Conservation (phyloP, 1,140 invertebrate genomes). For the Drosophila funebris region DNA sequence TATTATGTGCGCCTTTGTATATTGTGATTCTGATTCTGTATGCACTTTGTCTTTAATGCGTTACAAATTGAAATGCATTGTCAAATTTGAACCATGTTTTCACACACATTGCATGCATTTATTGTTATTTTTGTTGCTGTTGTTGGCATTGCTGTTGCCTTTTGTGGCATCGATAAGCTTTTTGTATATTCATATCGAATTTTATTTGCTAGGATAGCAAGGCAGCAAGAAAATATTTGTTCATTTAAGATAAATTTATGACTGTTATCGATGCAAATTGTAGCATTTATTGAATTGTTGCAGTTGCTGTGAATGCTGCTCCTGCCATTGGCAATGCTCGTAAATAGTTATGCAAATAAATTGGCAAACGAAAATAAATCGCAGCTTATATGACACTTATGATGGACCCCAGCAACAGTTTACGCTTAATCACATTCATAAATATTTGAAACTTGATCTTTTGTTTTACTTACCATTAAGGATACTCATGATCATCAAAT, state of each 20-base stretch:
- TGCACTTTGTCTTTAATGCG: slow-evolving; percentile 51
- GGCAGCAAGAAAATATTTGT: slow-evolving; percentile 79
- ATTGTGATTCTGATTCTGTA: slow-evolving; percentile 24
- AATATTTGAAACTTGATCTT: slow-evolving; percentile 46
- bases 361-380: slow-evolving; percentile 69
- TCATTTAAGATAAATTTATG: slow-evolving; percentile 82
- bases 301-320: slow-evolving; percentile 17
- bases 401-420: slow-evolving; percentile 13
- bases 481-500: slow-evolving; percentile 45
- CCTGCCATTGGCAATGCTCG: slow-evolving; percentile 47
- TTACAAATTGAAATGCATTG: slow-evolving; percentile 75
- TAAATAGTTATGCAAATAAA: slow-evolving; percentile 78
- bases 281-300: slow-evolving; percentile 77
- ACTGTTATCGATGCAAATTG: slow-evolving; percentile 78
- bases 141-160: slow-evolving; percentile 35
- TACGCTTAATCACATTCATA: slow-evolving; percentile 68
- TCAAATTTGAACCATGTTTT: slow-evolving; percentile 41
- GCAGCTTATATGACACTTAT: slow-evolving; percentile 50
- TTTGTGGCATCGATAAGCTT: slow-evolving; percentile 75
- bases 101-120: slow-evolving; percentile 15
- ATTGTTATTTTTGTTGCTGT: slow-evolving; percentile 41
- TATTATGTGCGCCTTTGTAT: slow-evolving; percentile 1
- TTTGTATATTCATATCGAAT: slow-evolving; percentile 68
- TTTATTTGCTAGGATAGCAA: slow-evolving; percentile 67
- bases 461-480: slow-evolving; percentile 59